Evolutionary conservation across 2,113 vertebrate genomes (phyloP).

Genomic region (Upupa epops): DNA sequence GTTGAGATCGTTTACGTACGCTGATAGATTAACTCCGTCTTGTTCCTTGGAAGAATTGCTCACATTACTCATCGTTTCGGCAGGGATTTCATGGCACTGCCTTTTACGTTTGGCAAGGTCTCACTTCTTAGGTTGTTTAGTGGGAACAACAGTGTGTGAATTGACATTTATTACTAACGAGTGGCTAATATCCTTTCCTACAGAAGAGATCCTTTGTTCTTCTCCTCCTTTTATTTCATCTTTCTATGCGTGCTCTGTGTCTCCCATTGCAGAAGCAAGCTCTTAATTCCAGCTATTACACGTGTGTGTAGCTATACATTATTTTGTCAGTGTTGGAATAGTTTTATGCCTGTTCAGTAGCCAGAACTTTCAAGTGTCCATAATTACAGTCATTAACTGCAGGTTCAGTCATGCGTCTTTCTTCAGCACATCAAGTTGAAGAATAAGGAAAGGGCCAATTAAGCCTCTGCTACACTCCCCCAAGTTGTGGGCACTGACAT

Average conservation of each 20-base stretch:
- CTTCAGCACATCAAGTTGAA: background rate
- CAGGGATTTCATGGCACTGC: background rate
- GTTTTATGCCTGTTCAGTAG: background rate
- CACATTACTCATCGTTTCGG: background rate
- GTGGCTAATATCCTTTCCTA: background rate
- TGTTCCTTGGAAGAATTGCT: background rate
- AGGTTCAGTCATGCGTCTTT: background rate
- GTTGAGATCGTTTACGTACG: background rate
- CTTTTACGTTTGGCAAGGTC: background rate
- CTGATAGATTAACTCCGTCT: background rate
- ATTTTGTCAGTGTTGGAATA: background rate
- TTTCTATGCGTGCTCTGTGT: rapidly evolving
- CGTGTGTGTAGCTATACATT: background rate
- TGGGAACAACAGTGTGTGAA: background rate
- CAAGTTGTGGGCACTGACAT: background rate
- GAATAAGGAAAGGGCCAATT: background rate
- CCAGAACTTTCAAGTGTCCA: background rate
- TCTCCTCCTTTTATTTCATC: background rate
- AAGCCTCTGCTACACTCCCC: background rate
- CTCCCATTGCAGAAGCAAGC: background rate
- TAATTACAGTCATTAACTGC: background rate
- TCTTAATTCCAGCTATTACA: background rate
- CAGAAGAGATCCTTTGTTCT: background rate
- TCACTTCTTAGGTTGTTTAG: background rate
- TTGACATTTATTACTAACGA: background rate